These are phyloP conservation scores for Myotis planiceps DNA, from an alignment of 2,797 vertebrate genomes.

Conservation along the genomic window DNA sequence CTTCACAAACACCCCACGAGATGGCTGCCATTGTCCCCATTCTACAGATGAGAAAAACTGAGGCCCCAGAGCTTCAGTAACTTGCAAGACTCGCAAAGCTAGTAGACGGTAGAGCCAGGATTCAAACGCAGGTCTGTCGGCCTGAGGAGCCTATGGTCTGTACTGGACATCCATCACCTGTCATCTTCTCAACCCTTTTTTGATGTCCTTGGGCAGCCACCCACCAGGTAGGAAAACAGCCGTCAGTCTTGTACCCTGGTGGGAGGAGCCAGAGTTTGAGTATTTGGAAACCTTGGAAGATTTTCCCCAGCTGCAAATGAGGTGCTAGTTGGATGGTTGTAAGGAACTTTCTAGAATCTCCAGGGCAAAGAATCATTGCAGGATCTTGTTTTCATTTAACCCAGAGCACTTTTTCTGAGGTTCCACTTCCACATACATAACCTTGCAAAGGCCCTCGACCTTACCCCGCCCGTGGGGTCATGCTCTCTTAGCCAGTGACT, in stretches of 20 bases:
- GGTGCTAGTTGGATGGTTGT: background rate
- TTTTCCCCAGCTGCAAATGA: background rate
- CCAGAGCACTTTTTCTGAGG: background rate
- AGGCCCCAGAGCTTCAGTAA: background rate
- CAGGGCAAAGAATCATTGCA: background rate
- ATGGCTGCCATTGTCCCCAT: background rate
- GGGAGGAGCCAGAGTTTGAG: background rate
- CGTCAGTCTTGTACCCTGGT: background rate
- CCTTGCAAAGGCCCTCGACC: background rate
- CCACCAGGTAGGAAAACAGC: background rate
- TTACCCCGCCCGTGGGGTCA: background rate
- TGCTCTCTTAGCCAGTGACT: background rate
- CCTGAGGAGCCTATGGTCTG: background rate
- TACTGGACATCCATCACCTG: background rate
- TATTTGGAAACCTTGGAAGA: background rate
- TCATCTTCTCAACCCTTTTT: background rate
- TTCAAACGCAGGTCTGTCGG: background rate
- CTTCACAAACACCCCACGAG: background rate
- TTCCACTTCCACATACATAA: background rate
- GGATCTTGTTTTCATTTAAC: background rate
- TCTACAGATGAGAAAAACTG: background rate
- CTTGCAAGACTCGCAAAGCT: background rate
- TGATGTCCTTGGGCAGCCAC: background rate
- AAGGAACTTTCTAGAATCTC: background rate
- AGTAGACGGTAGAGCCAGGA: background rate